Conservation (phyloP, 2,797 vertebrate species). For the Gila robusta region DNA sequence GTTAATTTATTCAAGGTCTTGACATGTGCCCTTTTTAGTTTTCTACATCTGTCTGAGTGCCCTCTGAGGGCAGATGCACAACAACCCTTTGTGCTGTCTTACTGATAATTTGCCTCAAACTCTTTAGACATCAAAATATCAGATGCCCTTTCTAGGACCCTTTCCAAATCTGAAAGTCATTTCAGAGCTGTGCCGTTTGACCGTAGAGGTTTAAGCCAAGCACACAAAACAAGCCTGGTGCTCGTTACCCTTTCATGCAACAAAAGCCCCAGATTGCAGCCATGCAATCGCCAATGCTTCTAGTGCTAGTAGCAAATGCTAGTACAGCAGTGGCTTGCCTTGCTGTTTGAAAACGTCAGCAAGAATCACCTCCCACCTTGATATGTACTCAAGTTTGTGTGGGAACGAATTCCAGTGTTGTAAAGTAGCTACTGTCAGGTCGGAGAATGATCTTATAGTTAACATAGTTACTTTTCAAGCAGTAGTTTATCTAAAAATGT, state of each 20-base stretch:
- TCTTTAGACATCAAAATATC: slow-evolving; percentile 38
- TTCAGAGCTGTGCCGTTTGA: slow-evolving; percentile 2
- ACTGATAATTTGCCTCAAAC: slow-evolving; percentile 21
- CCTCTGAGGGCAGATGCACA: slow-evolving; percentile 51
- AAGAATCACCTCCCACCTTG: neutral
- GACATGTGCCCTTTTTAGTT: slow-evolving; percentile 56
- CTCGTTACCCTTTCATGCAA: neutral
- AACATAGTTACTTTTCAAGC: neutral
- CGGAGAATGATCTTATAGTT: neutral
- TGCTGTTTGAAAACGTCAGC: neutral
- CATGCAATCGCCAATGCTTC: neutral
- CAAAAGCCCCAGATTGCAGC: neutral
- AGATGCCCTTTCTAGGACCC: slow-evolving; percentile 40
- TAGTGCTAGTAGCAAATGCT: neutral
- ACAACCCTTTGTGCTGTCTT: slow-evolving; percentile 44
- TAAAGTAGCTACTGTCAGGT: neutral
- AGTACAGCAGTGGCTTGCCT: neutral
- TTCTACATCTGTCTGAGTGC: slow-evolving; percentile 46
- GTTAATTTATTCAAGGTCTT: slow-evolving; percentile 63
- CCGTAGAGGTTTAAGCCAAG: slow-evolving; percentile 15
- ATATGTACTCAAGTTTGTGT: neutral
- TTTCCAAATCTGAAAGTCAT: slow-evolving; percentile 15
- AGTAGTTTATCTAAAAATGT: neutral
- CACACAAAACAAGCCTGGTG: neutral
- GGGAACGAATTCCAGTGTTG: neutral